Evolutionary conservation across 2,797 vertebrate species (phyloP).

Genomic region (Petrocephalus schoutedeni): DNA sequence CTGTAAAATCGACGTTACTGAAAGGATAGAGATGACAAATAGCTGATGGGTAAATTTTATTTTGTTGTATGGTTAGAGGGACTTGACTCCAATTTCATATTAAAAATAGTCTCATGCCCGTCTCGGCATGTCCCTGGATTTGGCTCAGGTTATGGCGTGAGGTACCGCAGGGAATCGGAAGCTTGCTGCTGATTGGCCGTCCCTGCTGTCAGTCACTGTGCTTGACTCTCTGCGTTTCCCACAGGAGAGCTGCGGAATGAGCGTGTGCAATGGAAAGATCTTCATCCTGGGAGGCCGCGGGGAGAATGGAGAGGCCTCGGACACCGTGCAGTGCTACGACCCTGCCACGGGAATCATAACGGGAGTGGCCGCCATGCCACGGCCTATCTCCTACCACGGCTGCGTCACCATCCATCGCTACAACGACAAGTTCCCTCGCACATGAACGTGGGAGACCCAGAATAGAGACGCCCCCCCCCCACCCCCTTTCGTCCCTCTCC

Average conservation of each 20-base stretch:
- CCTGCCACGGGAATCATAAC: slow-evolving; percentile 91
- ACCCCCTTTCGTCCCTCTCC: background rate
- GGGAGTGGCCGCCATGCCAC: slow-evolving; percentile 85
- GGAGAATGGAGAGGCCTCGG: slow-evolving; percentile 85
- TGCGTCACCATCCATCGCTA: slow-evolving; percentile 97
- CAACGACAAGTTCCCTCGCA: slow-evolving; percentile 79
- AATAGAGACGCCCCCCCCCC: slow-evolving; percentile 15
- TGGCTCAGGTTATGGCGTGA: background rate
- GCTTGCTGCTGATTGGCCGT: background rate
- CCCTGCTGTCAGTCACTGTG: background rate
- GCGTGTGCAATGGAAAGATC: slow-evolving; percentile 95
- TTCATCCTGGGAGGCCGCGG: slow-evolving; percentile 92
- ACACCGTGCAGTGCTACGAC: slow-evolving; percentile 90
- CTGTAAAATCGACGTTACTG: background rate
- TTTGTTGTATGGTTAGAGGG: background rate
- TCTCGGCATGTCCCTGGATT: background rate
- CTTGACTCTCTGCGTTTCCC: background rate
- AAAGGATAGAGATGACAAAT: background rate
- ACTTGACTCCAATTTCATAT: background rate
- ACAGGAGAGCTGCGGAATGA: slow-evolving; percentile 98
- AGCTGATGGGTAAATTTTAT: background rate
- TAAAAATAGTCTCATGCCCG: background rate
- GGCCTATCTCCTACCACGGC: slow-evolving; percentile 93
- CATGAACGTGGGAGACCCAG: slow-evolving; percentile 36
- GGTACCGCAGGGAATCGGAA: background rate